Evolutionary conservation across 1,140 invertebrate genomes (phyloP).

Genomic region (Sminthurinus signatus): DNA sequence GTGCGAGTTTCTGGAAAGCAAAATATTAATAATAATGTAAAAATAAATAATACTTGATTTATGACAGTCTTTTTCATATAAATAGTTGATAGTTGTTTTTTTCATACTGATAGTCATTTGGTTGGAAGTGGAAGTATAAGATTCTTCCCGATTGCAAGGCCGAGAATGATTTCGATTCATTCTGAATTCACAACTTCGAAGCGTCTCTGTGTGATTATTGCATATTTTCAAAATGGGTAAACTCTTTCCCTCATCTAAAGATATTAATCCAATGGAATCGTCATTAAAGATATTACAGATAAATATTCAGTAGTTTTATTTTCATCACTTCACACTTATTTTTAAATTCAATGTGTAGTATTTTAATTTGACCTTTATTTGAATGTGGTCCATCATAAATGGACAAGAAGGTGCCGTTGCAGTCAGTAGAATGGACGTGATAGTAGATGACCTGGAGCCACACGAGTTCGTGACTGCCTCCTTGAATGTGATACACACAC

Average conservation of each 20-base stretch:
- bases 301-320: too few relatives aligned
- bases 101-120: slow-evolving; percentile 3
- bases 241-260: not conserved
- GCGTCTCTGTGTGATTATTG: slow-evolving; percentile 3
- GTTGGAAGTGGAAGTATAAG: slow-evolving; percentile 1
- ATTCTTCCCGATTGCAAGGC: not conserved
- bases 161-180: not conserved
- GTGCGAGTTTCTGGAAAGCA: not conserved
- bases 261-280: too few relatives aligned
- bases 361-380: not conserved
- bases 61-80: too few relatives aligned
- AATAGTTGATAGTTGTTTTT: too few relatives aligned
- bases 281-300: too few relatives aligned
- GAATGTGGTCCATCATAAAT: slow-evolving; percentile 6
- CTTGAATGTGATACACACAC: slow-evolving; percentile 6
- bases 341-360: too few relatives aligned
- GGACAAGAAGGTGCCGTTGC: slow-evolving; percentile 1
- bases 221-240: not conserved
- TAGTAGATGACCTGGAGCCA: slow-evolving; percentile 12
- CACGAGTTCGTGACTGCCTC: not conserved
- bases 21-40: too few relatives aligned
- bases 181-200: slow-evolving; percentile 1
- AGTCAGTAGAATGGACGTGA: slow-evolving; percentile 1
- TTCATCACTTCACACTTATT: too few relatives aligned
- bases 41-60: too few relatives aligned